These are phyloP conservation scores for Elmis aenea DNA, from an alignment of 2,888 invertebrate genomes.

Conservation along the genomic window DNA sequence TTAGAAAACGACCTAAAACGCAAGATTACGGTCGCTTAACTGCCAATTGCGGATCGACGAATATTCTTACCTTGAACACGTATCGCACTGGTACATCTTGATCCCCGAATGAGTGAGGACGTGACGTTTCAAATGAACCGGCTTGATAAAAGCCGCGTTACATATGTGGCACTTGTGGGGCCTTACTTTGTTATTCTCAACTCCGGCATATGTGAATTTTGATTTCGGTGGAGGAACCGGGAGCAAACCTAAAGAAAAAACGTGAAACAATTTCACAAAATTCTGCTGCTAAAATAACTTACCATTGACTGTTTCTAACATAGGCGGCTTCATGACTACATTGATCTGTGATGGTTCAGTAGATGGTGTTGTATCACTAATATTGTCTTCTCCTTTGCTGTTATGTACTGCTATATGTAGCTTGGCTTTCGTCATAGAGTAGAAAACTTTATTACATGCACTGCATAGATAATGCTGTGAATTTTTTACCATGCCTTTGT, in stretches of 20 bases:
- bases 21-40: background rate
- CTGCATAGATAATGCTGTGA: conserved; percentile 27
- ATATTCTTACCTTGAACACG: conserved; percentile 38
- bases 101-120: conserved; percentile 39
- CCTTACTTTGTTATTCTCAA: conserved; percentile 30
- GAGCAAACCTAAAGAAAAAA: conserved; percentile 25
- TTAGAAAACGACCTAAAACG: conserved; percentile 33
- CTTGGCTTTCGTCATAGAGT: conserved; percentile 19
- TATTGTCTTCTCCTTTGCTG: too few species aligned
- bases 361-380: too few species aligned
- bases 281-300: conserved; percentile 12
- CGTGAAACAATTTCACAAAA: background rate
- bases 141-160: conserved; percentile 51
- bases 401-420: conserved; percentile 24
- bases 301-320: conserved; percentile 27
- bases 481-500: conserved; percentile 5
- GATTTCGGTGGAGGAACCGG: conserved; percentile 29
- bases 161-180: conserved; percentile 48
- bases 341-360: too few species aligned
- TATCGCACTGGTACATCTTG: conserved; percentile 39
- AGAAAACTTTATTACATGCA: conserved; percentile 27
- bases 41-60: conserved; percentile 1
- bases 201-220: conserved; percentile 18
- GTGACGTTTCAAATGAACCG: conserved; percentile 53
- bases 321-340: conserved; percentile 24